Base-by-base conservation (phyloP, 1,140 invertebrate genomes). In the Diprion similis region DNA sequence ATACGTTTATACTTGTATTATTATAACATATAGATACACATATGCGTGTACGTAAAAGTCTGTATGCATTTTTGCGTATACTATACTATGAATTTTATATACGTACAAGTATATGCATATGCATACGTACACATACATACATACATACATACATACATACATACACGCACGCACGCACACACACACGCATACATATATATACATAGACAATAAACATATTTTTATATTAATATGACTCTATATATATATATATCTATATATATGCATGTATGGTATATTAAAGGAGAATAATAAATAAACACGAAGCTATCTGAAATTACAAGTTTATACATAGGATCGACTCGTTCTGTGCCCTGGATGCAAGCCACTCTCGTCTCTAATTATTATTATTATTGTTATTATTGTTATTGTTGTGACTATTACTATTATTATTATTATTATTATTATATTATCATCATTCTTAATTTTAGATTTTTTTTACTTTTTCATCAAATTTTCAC, bases 401-500 rank as follows among this genome's bases (percentile, higher is more conserved):
- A 37, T 37, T 37, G 6, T 37, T 37, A 37, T 24, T 24, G 6
- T 37, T 37, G 6, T 37, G 1, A 37, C 24, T 37, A 37, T 37
- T 37, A 37, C 6, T 37, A 37, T 37, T 3, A 3, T 37, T 37
- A 6, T 37, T 37, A 6, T 37, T 37, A 6, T 37, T 37, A 37
- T 37, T 37, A 37, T 37, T 37, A 37, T 37, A 3, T 3, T 37
- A 3, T 37, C 24, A 3, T 37, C 24, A 6, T 37, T 37, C 24
- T 37, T 37, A 37, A 37, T 1, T 37, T 37, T 37, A 37, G 24
- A 37, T 59, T 59, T 59, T 9, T 51, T 15, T 59, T 8, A 15
- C 51, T 59, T 67, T 15, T 71, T 15, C 45, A 71, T 15, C 69
- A 68, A 4, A 47, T 73, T 51, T 65, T 68, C 51, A 73, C 51